Conservation (phyloP, 2,113 vertebrate species). For the Tauraco erythrolophus region DNA sequence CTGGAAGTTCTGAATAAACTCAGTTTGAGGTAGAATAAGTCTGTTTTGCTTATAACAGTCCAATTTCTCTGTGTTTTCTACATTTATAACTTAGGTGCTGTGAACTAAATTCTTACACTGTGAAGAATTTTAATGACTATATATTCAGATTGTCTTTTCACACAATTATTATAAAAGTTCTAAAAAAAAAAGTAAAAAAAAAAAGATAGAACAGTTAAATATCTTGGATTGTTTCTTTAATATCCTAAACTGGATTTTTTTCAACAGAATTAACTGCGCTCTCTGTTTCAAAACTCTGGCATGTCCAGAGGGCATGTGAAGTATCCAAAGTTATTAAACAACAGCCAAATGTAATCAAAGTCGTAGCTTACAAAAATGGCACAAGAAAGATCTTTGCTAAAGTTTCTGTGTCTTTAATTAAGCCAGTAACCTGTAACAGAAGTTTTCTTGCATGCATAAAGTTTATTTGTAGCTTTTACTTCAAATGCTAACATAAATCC, state of each 20-base stretch:
- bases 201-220: neutral
- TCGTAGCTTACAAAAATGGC: slow-evolving; percentile 71
- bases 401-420: slow-evolving; percentile 55
- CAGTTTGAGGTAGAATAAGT: neutral
- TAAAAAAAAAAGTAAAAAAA: neutral
- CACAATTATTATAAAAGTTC: neutral
- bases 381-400: slow-evolving; percentile 40
- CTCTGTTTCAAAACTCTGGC: slow-evolving; percentile 43
- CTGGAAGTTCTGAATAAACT: neutral
- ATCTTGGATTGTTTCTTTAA: neutral
- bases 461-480: neutral
- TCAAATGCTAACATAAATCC: neutral
- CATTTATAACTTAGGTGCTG: neutral
- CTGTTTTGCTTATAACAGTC: neutral
- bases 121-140: neutral
- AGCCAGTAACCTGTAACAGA: slow-evolving; percentile 26
- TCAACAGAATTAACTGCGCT: slow-evolving; percentile 7
- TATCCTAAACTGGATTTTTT: neutral
- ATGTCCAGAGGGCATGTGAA: neutral
- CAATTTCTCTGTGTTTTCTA: neutral
- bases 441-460: neutral
- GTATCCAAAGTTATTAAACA: slow-evolving; percentile 57
- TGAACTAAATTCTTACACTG: neutral
- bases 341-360: slow-evolving; percentile 66
- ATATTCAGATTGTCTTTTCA: neutral